Evolutionary conservation across 2,113 vertebrate species (phyloP), one percentile per base, ranked within the genome.

Genomic region (Epinephelus cyanopodus): DNA sequence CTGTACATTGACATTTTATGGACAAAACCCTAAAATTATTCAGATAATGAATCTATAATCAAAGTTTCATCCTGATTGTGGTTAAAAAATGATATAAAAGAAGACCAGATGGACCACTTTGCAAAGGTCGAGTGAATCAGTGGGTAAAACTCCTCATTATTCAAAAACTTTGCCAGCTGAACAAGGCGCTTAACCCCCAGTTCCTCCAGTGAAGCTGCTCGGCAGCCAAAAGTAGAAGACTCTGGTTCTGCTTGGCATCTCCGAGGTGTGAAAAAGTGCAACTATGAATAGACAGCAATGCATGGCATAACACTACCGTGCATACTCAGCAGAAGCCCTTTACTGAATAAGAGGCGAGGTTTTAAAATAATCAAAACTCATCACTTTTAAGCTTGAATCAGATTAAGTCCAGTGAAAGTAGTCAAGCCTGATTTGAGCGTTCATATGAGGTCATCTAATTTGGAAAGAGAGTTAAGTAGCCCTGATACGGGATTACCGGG

Each of bases 281-380:
- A 23, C 82, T 50, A 45, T 56, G 82, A 87, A 56, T 6, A 62
- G 71, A 64, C 25, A n/a, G 52, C 10, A 37, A 47, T 17, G 21
- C 45, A 12, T 39, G 76, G 61, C 39, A 79, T 45, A 72, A 61
- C 66, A 50, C 53, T 6, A 17, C 54, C 3, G 3, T 66, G 80
- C 74, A 54, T 15, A 79, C 60, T 87, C 80, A 85, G 88, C 70
- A 48, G n/a, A 83, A 74, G 53, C 13, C 63, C 53, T 23, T 23
- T 66, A 21, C 27, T 10, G 62, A 64, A 81, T 54, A 74, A 85
- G 27, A 3, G 58, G 64, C 14, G 42, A 27, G 83, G 54, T 58
- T 82, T 87, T 63, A 77, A 81, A 82, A 82, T 77, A 79, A 87
- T 84, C 47, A 65, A 83, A 89, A 73, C 74, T 83, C 87, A 88